These are phyloP conservation scores for Benitochromis conjunctus DNA, from an alignment of 2,113 vertebrate genomes.

Conservation along the genomic window DNA sequence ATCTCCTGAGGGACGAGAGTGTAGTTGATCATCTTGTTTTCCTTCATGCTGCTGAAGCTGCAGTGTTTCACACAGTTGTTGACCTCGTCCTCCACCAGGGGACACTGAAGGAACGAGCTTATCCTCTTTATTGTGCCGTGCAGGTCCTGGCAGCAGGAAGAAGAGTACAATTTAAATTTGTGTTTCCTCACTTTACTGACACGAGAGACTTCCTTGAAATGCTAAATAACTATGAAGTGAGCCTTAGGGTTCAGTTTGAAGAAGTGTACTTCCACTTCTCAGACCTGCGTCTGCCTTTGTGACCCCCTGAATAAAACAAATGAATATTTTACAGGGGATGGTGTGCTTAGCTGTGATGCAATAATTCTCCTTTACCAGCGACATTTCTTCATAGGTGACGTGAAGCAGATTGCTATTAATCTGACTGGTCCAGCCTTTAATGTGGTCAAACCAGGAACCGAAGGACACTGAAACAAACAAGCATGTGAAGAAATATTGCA, in stretches of 20 bases:
- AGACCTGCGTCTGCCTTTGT: background rate
- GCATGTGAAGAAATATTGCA: background rate
- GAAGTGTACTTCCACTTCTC: background rate
- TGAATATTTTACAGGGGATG: background rate
- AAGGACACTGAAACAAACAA: conserved; percentile 71
- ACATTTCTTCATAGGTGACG: conserved; percentile 82
- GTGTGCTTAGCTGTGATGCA: background rate
- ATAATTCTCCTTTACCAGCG: conserved; percentile 61
- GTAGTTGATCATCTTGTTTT: conserved; percentile 82
- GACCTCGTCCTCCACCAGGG: conserved; percentile 64
- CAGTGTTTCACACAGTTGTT: conserved; percentile 66
- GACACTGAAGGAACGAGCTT: conserved; percentile 69
- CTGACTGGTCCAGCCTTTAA: conserved; percentile 80
- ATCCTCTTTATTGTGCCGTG: conserved; percentile 57
- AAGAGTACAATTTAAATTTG: background rate
- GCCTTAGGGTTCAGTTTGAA: background rate
- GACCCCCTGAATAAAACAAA: background rate
- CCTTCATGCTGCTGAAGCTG: conserved; percentile 79
- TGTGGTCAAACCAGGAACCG: conserved; percentile 86
- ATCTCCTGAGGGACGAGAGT: conserved; percentile 70
- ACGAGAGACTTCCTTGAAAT: background rate
- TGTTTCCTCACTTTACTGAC: background rate
- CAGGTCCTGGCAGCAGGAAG: conserved; percentile 69
- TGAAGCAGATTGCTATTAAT: conserved; percentile 65
- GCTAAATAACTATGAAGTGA: background rate